Conservation (phyloP, 2,113 vertebrate genomes). For the Zosterops japonicus region DNA sequence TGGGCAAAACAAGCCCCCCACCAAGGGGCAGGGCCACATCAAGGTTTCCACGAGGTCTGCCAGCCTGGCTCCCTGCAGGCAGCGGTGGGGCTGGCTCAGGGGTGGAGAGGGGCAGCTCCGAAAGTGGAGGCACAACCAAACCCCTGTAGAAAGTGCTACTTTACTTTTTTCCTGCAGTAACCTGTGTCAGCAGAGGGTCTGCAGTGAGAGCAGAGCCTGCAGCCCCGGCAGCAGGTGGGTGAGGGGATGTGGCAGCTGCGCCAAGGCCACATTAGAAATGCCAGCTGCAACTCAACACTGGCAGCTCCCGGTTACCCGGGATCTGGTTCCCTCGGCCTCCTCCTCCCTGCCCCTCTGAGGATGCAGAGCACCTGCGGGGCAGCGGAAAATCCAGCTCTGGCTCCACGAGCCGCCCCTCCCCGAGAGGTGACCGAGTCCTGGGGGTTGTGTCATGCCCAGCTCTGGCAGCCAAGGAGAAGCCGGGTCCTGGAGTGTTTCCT, state of each 20-base stretch:
- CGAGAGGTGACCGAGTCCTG: accelerated
- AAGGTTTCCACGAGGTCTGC: background rate
- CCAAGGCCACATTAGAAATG: background rate
- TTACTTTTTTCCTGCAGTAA: background rate
- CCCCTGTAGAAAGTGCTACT: accelerated
- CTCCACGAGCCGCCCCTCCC: background rate
- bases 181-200: background rate
- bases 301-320: background rate
- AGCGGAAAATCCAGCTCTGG: background rate
- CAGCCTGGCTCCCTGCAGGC: background rate
- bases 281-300: slow-evolving; percentile 42
- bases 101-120: background rate
- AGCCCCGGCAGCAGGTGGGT: background rate
- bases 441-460: background rate
- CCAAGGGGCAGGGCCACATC: background rate
- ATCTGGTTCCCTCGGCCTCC: slow-evolving; percentile 28
- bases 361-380: background rate
- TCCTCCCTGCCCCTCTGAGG: background rate
- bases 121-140: accelerated
- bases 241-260: background rate
- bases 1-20: background rate
- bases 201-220: accelerated
- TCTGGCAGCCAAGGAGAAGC: background rate
- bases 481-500: background rate
- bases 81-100: accelerated